Base-by-base conservation (phyloP, 2,888 invertebrate genomes). In the Dasysyrphus tricinctus region DNA sequence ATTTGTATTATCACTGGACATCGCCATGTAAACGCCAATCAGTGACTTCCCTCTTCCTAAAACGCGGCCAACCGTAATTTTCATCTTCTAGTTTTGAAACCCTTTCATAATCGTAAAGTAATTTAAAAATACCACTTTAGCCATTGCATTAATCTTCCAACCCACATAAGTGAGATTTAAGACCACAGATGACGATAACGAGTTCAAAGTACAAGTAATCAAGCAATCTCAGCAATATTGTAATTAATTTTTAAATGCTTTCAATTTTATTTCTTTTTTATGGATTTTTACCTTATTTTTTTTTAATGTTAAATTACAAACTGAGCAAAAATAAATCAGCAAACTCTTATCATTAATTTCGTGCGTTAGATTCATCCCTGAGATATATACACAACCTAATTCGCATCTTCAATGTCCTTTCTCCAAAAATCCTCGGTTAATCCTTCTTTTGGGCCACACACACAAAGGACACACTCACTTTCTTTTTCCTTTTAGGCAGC, bases 261-360 rank as follows among this genome's bases (percentile, higher is more conserved):
- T 54, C 12, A 7, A 29, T 54, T 54, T 12, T 14, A 29, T 29
- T 29, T 29, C 24, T 54, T 51, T 6, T 12, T 24, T 11, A 51
- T 51, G 3, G 2, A 29, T 29, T n/a, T 29, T 8, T 32, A 14
- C 6, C 7, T 54, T 2, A 1, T 24, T 24, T 24, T 24, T 14
- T 7, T 6, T 54, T 4, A 8, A 1, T 8, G n/a, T 0, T 32
- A 54, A 32, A 54, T 54, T 29, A 14, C 7, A n/a, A 54, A 54
- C 24, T 24, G 12, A 29, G 7, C 14, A 16, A 32, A 42, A 61
- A 19, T 24, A 61, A 61, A 44, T 61, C 24, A 32, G 24, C 61
- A 65, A 47, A 47, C 16, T 65, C 24, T 65, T 11, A 19, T 47
- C 65, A 47, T 65, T 37, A 65, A 65, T 65, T 49, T 67, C 67